These are phyloP conservation scores for Orthonyx spaldingii DNA, from an alignment of 2,113 vertebrate species.

Conservation along the genomic window DNA sequence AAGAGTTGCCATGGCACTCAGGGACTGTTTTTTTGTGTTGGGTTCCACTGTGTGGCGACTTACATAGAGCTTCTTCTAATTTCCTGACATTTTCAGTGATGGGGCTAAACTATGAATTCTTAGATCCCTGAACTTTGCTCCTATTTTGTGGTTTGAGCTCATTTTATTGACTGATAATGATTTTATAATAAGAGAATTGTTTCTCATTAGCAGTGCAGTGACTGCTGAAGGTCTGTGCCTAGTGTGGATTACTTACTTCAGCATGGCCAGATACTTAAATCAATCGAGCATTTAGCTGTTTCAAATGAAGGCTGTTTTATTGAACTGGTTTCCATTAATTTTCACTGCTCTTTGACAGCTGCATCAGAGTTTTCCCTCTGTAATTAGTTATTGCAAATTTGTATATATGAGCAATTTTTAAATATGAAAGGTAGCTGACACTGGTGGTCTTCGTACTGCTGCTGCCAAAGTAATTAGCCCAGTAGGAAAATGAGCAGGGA, in stretches of 20 bases:
- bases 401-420: not conserved
- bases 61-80: constrained; percentile 8
- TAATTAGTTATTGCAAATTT: not conserved
- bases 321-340: constrained; percentile 35
- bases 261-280: constrained; percentile 22
- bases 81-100: constrained; percentile 11
- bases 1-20: constrained; percentile 22
- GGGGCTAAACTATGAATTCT: constrained; percentile 5
- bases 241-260: not conserved
- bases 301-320: constrained; percentile 24
- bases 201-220: constrained; percentile 9
- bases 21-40: not conserved
- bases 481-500: not conserved
- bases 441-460: not conserved
- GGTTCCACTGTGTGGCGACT: not conserved
- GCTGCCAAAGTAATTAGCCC: not conserved
- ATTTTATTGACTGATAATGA: constrained; percentile 45
- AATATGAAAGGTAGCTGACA: not conserved
- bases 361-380: constrained; percentile 12
- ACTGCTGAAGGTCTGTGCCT: not conserved
- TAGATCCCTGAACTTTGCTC: constrained; percentile 34
- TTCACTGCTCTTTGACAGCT: constrained; percentile 19
- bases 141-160: constrained; percentile 20
- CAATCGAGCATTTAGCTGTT: not conserved
- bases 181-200: constrained; percentile 32